Conservation (phyloP, 2,113 vertebrate genomes). For the Takifugu bimaculatus region DNA sequence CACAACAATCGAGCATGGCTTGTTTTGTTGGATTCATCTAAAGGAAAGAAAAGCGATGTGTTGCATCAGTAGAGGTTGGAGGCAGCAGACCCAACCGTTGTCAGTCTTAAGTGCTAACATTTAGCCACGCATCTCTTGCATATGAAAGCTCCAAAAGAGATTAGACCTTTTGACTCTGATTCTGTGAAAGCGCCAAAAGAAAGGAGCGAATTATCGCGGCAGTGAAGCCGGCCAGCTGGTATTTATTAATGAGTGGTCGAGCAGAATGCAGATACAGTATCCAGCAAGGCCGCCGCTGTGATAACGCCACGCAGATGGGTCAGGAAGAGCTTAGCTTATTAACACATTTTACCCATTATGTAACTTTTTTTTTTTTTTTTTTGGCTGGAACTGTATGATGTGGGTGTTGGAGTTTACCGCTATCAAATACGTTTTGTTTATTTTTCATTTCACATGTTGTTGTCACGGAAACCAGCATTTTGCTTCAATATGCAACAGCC, state of each 20-base stretch:
- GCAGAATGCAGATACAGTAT: constrained; percentile 26
- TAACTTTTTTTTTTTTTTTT: constrained; percentile 42
- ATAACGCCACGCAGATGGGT: constrained; percentile 55
- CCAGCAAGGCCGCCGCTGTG: constrained; percentile 42
- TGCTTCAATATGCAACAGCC: constrained; percentile 13
- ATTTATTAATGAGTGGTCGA: constrained; percentile 42
- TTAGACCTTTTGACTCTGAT: constrained; percentile 5
- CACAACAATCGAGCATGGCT: too few species aligned
- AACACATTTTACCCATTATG: constrained; percentile 49
- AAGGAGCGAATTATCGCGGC: constrained; percentile 19
- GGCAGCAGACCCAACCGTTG: too few species aligned
- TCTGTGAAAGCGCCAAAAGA: constrained; percentile 30
- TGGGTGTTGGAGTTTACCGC: constrained; percentile 22
- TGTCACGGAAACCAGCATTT: constrained; percentile 9
- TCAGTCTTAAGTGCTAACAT: constrained; percentile 4
- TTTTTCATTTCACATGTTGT: constrained; percentile 5
- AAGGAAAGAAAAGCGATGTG: too few species aligned
- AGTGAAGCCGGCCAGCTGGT: constrained; percentile 11
- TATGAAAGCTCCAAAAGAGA: constrained; percentile 3
- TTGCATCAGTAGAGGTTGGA: neutral
- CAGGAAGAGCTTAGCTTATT: constrained; percentile 62
- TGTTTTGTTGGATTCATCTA: too few species aligned
- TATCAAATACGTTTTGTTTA: neutral
- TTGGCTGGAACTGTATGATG: constrained; percentile 20
- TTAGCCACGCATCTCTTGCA: constrained; percentile 10